Conservation (phyloP, 1,140 invertebrate species). For the Chionoecetes opilio region DNA sequence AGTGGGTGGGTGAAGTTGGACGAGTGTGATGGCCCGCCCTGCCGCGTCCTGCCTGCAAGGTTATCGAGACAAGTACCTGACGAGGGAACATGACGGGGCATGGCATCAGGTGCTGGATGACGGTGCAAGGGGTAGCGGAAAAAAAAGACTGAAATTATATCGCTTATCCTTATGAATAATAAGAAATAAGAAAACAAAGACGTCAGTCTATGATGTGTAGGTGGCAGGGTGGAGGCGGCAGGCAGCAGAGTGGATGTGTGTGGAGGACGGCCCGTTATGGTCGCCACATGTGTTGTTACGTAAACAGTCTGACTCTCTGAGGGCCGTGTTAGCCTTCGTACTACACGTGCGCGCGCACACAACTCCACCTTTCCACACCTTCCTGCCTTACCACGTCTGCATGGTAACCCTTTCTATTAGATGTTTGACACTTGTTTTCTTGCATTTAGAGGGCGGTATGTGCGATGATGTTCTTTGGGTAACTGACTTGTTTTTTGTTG, state of each 20-base stretch:
- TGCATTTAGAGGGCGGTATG: not conserved
- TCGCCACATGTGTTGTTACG: slow-evolving; percentile 46
- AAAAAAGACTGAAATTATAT: too few species aligned
- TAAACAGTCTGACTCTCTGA: slow-evolving; percentile 19
- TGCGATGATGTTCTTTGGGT: not conserved
- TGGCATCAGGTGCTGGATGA: not conserved
- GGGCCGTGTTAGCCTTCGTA: not conserved
- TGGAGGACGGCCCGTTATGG: slow-evolving; percentile 58
- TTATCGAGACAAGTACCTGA: not conserved
- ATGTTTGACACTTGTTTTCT: not conserved
- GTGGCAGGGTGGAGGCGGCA: slow-evolving; percentile 10
- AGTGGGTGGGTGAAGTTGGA: not conserved
- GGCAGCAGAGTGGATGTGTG: not conserved
- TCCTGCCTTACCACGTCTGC: not conserved
- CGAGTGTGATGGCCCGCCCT: not conserved
- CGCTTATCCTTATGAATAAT: not conserved
- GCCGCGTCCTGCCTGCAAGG: not conserved
- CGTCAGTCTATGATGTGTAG: not conserved
- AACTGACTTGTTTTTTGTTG: slow-evolving; percentile 14
- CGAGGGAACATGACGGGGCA: not conserved
- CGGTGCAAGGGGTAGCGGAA: too few species aligned
- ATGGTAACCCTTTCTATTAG: slow-evolving; percentile 8
- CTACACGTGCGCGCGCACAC: slow-evolving; percentile 51
- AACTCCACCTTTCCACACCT: slow-evolving; percentile 27
- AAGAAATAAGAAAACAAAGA: not conserved